These are phyloP conservation scores for Steatocranus sp. DNA, from an alignment of 2,797 vertebrate genomes.

Conservation along the genomic window DNA sequence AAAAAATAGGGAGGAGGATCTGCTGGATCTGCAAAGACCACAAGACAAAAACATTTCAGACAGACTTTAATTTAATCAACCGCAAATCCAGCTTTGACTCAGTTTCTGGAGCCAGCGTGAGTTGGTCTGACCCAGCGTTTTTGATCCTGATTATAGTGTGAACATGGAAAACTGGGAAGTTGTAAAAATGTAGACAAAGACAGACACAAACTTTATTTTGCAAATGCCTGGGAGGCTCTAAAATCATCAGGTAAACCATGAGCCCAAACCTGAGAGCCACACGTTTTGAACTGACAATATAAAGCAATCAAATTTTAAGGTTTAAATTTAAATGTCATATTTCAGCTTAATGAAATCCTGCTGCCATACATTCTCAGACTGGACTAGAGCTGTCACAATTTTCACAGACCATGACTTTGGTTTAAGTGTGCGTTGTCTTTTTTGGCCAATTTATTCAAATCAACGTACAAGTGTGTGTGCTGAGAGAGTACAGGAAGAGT, in stretches of 20 bases:
- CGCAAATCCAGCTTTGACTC: background rate
- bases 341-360: background rate
- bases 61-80: background rate
- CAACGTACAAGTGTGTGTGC: fast-evolving
- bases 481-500: background rate
- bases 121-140: background rate
- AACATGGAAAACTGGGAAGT: background rate
- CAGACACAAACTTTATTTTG: background rate
- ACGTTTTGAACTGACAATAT: background rate
- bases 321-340: background rate
- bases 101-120: background rate
- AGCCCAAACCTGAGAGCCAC: background rate
- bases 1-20: background rate
- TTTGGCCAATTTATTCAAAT: background rate
- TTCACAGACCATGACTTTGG: background rate
- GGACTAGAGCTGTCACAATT: background rate
- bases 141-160: background rate
- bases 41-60: background rate
- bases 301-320: background rate
- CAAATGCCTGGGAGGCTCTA: background rate
- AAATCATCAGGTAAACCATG: background rate
- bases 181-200: background rate
- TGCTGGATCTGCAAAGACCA: background rate
- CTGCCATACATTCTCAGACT: background rate
- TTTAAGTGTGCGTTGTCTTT: background rate